Conservation (phyloP, 2,797 vertebrate genomes). For the Parauchenoglanis punctatus region DNA sequence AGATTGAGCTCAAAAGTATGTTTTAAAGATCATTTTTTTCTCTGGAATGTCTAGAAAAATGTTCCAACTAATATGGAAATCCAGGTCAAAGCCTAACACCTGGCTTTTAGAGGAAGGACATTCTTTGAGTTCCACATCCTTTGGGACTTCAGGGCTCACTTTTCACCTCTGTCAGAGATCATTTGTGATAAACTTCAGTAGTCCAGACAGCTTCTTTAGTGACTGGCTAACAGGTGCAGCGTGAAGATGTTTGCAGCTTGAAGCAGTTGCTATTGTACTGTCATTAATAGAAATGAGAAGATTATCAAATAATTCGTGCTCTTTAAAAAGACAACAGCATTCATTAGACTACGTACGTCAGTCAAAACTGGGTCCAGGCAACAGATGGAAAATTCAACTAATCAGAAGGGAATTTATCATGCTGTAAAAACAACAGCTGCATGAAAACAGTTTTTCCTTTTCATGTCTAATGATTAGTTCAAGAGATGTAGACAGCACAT, state of each 20-base stretch:
- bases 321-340: neutral
- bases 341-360: neutral
- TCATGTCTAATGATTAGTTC: neutral
- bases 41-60: neutral
- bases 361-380: neutral
- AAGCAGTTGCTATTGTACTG: neutral
- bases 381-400: neutral
- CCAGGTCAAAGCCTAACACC: neutral
- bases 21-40: too few relatives aligned
- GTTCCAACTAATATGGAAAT: neutral
- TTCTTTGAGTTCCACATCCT: constrained; percentile 44
- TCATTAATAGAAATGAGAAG: neutral
- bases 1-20: neutral
- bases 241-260: neutral
- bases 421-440: constrained; percentile 2
- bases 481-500: neutral
- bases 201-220: neutral
- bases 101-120: constrained; percentile 20
- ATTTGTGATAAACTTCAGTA: constrained; percentile 21
- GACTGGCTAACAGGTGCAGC: constrained; percentile 9
- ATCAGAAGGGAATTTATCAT: constrained; percentile 1
- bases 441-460: neutral
- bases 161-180: constrained; percentile 41
- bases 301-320: neutral
- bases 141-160: constrained; percentile 56